These are phyloP conservation scores for Planococcus citri DNA, from an alignment of 1,140 invertebrate genomes.

Conservation along the genomic window DNA sequence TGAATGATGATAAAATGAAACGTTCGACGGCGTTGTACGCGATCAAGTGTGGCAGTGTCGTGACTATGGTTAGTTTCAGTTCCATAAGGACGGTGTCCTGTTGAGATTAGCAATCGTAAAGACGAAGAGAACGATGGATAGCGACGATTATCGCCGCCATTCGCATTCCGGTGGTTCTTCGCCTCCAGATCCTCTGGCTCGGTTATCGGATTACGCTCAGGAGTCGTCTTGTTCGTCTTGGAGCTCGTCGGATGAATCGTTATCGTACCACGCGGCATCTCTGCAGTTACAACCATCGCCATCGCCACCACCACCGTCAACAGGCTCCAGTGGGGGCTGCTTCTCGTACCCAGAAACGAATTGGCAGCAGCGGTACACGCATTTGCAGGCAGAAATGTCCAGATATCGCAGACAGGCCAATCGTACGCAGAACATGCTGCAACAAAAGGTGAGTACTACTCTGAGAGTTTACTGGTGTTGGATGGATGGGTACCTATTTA, in stretches of 20 bases:
- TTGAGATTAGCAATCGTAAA: no score
- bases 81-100: no score
- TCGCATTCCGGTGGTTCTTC: not conserved
- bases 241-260: constrained; percentile 4
- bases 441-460: not conserved
- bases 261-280: not conserved
- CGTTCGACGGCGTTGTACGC: no score
- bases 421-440: not conserved
- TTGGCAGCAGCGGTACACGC: not conserved
- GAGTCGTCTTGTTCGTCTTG: not conserved
- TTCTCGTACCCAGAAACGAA: not conserved
- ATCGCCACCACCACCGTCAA: no score
- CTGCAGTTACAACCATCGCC: not conserved
- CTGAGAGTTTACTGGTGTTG: no score
- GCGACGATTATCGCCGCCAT: not conserved
- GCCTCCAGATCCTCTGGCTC: not conserved
- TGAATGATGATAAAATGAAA: no score
- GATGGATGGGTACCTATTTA: no score
- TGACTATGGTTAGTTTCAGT: no score
- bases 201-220: not conserved
- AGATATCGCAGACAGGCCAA: not conserved
- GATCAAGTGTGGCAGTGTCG: no score
- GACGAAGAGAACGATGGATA: not conserved
- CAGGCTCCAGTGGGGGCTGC: not conserved
- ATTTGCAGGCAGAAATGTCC: not conserved